phyloP scores from a whole-genome alignment of 1,140 invertebrate species.

The Megathymus violae region DNA sequence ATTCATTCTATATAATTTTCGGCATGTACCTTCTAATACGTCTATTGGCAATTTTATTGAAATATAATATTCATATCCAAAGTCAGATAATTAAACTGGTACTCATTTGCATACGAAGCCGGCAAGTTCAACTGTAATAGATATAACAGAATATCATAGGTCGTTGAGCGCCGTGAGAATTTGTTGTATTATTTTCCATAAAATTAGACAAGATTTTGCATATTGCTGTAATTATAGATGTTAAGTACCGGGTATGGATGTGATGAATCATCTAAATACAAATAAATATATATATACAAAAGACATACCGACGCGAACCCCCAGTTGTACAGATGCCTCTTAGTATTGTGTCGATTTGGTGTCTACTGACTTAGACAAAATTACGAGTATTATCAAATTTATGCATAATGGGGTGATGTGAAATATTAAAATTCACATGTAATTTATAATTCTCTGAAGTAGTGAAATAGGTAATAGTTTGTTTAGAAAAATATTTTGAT shows the following conservation, averaged over 20 bases:
- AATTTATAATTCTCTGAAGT: too few species aligned
- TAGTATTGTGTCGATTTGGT: too few species aligned
- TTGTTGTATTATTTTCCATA: constrained; percentile 40
- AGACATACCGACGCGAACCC: too few species aligned
- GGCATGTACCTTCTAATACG: constrained; percentile 42
- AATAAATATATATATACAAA: too few species aligned
- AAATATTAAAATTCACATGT: too few species aligned
- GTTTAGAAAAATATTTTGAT: too few species aligned
- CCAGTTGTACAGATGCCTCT: too few species aligned
- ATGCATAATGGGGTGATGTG: too few species aligned
- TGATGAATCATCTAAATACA: constrained; percentile 15
- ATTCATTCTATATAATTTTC: too few species aligned
- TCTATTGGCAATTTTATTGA: constrained; percentile 42
- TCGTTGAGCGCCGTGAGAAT: constrained; percentile 58
- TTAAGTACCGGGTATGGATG: constrained; percentile 9
- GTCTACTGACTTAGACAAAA: too few species aligned
- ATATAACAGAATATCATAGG: constrained; percentile 49
- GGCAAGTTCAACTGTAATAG: constrained; percentile 49
- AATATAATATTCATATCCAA: constrained; percentile 37
- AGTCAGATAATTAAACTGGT: constrained; percentile 61
- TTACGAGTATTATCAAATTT: too few species aligned
- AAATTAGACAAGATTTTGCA: constrained; percentile 23
- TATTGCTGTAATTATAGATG: constrained; percentile 27
- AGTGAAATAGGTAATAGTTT: too few species aligned
- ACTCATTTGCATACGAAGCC: constrained; percentile 62